Evolutionary conservation across 2,888 invertebrate species (phyloP), one percentile per base, ranked within the genome.

Genomic region (Agrotis puta): DNA sequence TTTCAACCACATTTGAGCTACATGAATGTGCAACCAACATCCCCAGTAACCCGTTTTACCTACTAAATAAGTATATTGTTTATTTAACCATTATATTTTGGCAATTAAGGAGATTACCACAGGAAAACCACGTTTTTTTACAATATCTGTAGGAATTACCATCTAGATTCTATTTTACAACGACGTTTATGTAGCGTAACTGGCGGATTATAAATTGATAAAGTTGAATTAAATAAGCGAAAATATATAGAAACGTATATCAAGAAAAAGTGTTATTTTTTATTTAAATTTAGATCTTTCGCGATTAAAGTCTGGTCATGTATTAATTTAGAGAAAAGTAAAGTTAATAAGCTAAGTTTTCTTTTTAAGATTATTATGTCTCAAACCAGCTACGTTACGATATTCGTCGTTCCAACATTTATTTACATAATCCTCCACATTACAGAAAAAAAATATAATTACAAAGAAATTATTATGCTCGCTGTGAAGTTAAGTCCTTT

Each of bases 71-170:
- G 75, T 83, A 79, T 81, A 83, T 70, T 76, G 82, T 85, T 79
- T 86, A 82, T 74, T 84, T 78, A 85, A 86, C 68, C 90, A 92
- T 85, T 91, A 93, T 95, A 95, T 94, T 95, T 96, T 96, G 95
- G 95, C 95, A 95, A 95, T 94, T 95, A 95, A 90, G 95, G 95
- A 95, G 95, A 96, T 94, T 94, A 95, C 94, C 95, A 96, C 95
- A 96, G 95, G 90, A 90, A 92, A 88, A 89, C 88, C 87, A 83
- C 72, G 45, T 70, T 79, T 74, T 75, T 87, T 86, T 87, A 83
- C 87, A 84, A 72, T 86, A 83, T 81, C 76, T 85, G 79, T 85
- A 74, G 78, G 70, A 33, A 79, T 73, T 70, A 85, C 62, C 64
- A 82, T 67, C 73, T 85, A 80, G 66, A 69, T 83, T 39, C 68